Evolutionary conservation across 2,797 vertebrate genomes (phyloP), one percentile per base, ranked within the genome.

Genomic region (Cichlasoma orientale): DNA sequence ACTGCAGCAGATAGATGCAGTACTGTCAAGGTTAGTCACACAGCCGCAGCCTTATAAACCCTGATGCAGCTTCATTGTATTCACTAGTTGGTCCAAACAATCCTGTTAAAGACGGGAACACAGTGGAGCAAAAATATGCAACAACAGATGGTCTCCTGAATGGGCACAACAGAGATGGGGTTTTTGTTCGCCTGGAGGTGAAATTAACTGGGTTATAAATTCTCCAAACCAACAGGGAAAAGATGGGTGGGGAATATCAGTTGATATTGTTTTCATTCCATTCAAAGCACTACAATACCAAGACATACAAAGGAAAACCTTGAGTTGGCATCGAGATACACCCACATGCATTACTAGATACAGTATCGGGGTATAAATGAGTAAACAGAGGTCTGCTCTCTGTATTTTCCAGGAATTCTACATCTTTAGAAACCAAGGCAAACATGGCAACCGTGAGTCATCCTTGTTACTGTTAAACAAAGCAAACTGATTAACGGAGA

Each of bases 61-160:
- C 47, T 11, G 56, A 54, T 14, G 41, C 58, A 11, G 23, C 38
- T 82, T 71, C 38, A 58, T 21, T 61, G 5, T 21, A 29, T 21
- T 25, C 27, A 33, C 21, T 66, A 14, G 21, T 7, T 23, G 57
- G 19, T 41, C 21, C 13, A 16, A 68, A 50, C 27, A 23, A 69
- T 16, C 25, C 71, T 33, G 7, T 23, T 53, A 36, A 52, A 55
- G 25, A 63, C 31, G 19, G 14, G 36, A 69, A 38, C 25, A 59
- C 44, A 59, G 29, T 23, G 38, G n/a, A 33, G 63, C 8, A n/a
- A 55, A 12, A 56, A 52, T 72, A 12, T 50, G 27, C 31, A 38
- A 27, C 38, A 71, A 54, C 85, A 87, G 82, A 83, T 84, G 86
- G 61, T 56, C 13, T 21, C 1, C 27, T 57, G n/a, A 79, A 54